A percentile compares a stretch with the other conserved stretches of the same genome.
These are phyloP conservation scores for Drosophila multiciliata DNA, from an alignment of 2,888 invertebrate species.

Conservation along the genomic window DNA sequence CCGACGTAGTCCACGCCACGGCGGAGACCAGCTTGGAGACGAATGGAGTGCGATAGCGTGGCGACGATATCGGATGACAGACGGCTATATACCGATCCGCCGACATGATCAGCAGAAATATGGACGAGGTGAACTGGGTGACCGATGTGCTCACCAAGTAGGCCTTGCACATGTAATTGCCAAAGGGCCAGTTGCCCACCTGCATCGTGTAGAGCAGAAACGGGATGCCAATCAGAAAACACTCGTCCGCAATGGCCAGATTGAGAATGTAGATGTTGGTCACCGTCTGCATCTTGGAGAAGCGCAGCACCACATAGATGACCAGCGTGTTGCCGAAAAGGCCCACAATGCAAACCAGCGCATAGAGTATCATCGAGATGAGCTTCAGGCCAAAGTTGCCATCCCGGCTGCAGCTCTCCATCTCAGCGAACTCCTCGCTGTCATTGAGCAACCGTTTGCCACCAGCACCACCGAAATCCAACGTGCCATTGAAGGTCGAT, in stretches of 20 bases:
- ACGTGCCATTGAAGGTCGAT: conserved; percentile 56
- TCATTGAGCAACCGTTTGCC: conserved; percentile 35
- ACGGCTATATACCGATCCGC: conserved; percentile 97
- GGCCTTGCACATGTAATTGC: conserved; percentile 93
- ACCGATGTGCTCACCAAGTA: conserved; percentile 97
- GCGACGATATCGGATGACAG: conserved; percentile 96
- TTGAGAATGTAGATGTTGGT: conserved; percentile 98
- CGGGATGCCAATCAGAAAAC: conserved; percentile 95
- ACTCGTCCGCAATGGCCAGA: conserved; percentile 96
- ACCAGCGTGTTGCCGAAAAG: conserved; percentile 95
- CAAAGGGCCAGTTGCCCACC: conserved; percentile 93
- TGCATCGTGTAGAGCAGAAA: conserved; percentile 93
- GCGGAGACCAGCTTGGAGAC: conserved; percentile 94
- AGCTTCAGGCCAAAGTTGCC: conserved; percentile 87
- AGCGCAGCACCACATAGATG: conserved; percentile 94
- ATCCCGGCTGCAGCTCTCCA: conserved; percentile 85
- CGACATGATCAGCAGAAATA: conserved; percentile 96
- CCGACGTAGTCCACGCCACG: conserved; percentile 94
- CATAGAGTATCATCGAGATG: conserved; percentile 91
- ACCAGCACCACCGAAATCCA: conserved; percentile 22
- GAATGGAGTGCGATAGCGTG: conserved; percentile 93
- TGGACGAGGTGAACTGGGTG: conserved; percentile 96
- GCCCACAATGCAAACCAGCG: conserved; percentile 93
- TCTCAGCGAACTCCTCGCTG: conserved; percentile 47
- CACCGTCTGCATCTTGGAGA: conserved; percentile 97